A percentile compares a stretch with the other conserved stretches of the same genome.
These are phyloP conservation scores for Felis chaus DNA, from an alignment of 2,113 vertebrate genomes.

Conservation along the genomic window DNA sequence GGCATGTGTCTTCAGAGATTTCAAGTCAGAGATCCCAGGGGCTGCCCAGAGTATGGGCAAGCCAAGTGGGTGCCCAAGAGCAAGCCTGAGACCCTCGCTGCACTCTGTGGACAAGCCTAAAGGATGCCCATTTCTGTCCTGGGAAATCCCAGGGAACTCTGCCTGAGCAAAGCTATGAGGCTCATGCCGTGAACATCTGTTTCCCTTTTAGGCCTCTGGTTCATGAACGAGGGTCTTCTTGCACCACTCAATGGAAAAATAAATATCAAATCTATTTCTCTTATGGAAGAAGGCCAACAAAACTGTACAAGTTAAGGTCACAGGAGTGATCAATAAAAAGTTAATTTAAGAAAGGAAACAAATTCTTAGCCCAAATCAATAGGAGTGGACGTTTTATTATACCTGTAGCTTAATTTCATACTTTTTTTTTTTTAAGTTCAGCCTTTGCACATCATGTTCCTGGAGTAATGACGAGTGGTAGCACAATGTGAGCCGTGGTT, in stretches of 20 bases:
- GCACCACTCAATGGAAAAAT: slow-evolving; percentile 24
- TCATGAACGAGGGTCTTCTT: slow-evolving; percentile 52
- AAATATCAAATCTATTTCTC: slow-evolving; percentile 60
- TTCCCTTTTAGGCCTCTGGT: slow-evolving; percentile 44
- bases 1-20: background rate
- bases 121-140: background rate
- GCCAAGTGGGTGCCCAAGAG: background rate
- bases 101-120: background rate
- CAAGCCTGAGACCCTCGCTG: background rate
- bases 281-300: slow-evolving; percentile 68
- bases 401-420: slow-evolving; percentile 53
- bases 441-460: slow-evolving; percentile 41
- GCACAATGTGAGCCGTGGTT: slow-evolving; percentile 21
- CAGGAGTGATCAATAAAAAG: slow-evolving; percentile 76
- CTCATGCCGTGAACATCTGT: background rate
- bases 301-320: slow-evolving; percentile 74
- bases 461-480: slow-evolving; percentile 41
- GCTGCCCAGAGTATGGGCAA: background rate
- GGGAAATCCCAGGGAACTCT: background rate
- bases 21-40: background rate
- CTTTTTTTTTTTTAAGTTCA: slow-evolving; percentile 54
- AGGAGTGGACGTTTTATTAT: slow-evolving; percentile 70
- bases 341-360: slow-evolving; percentile 84
- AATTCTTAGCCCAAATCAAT: slow-evolving; percentile 82
- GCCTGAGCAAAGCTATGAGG: background rate